These are phyloP conservation scores for Cephus pulcher DNA, from an alignment of 2,888 invertebrate genomes.

Conservation along the genomic window DNA sequence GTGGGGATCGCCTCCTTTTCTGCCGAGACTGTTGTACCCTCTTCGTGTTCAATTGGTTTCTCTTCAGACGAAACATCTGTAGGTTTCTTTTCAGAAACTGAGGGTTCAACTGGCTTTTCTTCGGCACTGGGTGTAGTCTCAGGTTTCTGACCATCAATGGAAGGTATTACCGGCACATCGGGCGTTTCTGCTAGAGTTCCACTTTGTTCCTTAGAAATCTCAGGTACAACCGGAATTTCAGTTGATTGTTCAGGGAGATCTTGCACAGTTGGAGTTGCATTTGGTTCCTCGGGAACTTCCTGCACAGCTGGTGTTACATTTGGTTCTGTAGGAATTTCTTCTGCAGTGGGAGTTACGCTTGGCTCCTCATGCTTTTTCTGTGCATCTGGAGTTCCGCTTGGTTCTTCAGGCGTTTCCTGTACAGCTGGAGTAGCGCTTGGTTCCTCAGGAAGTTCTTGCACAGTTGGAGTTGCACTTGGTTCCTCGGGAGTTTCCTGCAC, in stretches of 20 bases:
- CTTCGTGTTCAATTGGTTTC: constrained; percentile 11
- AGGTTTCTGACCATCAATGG: constrained; percentile 27
- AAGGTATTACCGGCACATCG: constrained; percentile 27
- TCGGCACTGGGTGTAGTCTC: constrained; percentile 22
- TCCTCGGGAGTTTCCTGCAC: constrained; percentile 3
- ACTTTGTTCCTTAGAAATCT: constrained; percentile 6
- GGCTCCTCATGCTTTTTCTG: constrained; percentile 11
- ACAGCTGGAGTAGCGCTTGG: constrained; percentile 13
- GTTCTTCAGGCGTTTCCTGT: constrained; percentile 8
- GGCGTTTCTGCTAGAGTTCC: constrained; percentile 14
- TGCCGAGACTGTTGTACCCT: background rate
- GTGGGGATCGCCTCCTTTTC: constrained; percentile 13
- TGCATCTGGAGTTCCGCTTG: constrained; percentile 6
- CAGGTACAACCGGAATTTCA: constrained; percentile 9
- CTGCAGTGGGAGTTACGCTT: constrained; percentile 12
- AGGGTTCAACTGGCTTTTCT: constrained; percentile 23
- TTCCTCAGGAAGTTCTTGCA: constrained; percentile 12
- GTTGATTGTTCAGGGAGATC: constrained; percentile 9
- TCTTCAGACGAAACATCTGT: constrained; percentile 17
- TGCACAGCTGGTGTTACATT: constrained; percentile 9
- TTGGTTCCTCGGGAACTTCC: constrained; percentile 15
- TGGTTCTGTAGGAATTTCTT: background rate
- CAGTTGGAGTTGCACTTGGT: constrained; percentile 5
- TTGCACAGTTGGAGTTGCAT: constrained; percentile 22
- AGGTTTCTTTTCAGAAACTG: constrained; percentile 13